Conservation (phyloP, 2,888 invertebrate genomes). For the Yponomeuta plumbellus region DNA sequence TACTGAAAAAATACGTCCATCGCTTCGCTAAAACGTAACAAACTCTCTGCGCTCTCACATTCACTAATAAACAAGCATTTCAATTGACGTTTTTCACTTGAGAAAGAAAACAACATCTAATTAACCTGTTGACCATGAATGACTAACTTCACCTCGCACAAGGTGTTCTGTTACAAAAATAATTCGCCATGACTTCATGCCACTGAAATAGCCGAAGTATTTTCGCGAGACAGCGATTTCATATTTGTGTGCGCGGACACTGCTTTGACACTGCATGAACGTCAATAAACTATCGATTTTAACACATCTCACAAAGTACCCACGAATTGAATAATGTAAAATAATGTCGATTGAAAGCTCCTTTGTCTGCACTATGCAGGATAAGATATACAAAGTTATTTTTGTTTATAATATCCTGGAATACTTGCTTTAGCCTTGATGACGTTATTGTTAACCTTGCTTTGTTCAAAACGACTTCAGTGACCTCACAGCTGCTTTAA, state of each 20-base stretch:
- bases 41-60: constrained; percentile 9
- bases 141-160: constrained; percentile 56
- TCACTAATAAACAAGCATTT: constrained; percentile 51
- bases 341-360: too few relatives aligned
- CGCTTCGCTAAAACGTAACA: constrained; percentile 37
- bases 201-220: constrained; percentile 57
- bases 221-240: constrained; percentile 12
- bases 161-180: constrained; percentile 65
- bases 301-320: too few relatives aligned
- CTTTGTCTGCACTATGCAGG: too few relatives aligned
- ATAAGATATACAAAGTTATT: constrained; percentile 2
- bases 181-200: constrained; percentile 63
- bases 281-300: too few relatives aligned
- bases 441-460: constrained; percentile 71
- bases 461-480: constrained; percentile 48
- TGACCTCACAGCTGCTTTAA: constrained; percentile 43
- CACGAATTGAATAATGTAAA: too few relatives aligned
- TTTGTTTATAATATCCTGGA: constrained; percentile 40
- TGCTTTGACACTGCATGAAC: background rate
- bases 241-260: constrained; percentile 1
- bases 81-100: constrained; percentile 36
- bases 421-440: constrained; percentile 62
- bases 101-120: constrained; percentile 40
- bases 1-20: constrained; percentile 40
- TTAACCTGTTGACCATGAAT: constrained; percentile 54